Base-by-base conservation (phyloP, 2,888 invertebrate genomes). In the Camptogramma bilineatum region DNA sequence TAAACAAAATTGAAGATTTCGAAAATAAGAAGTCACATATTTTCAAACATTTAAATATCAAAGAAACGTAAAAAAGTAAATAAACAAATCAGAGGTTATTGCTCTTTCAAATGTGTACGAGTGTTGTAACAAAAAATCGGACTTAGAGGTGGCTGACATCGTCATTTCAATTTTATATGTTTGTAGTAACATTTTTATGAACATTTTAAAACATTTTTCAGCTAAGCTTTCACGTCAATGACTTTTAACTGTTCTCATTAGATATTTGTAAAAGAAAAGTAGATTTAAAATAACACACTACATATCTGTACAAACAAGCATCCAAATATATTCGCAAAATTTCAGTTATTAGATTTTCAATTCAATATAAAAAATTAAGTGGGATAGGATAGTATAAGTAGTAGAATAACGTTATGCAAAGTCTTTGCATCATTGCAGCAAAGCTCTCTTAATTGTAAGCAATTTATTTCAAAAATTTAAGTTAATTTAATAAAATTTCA, bases 181-280 rank as follows among this genome's bases (percentile, higher is more conserved):
- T 24, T 51, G 39, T 66, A 50, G 52, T 55, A 65, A 62, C 34
- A 52, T 58, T 47, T 48, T 18, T 39, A 39, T 59, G 52, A 63
- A 50, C n/a, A n/a, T n/a, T n/a, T 28, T 31, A 19, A 17, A 42
- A 60, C 57, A 52, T 19, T 44, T 44, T 39, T 44, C 16, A 44
- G 44, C 4, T 50, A 39, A 47, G 48, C 42, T 42, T 44, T 21
- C 48, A 70, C 78, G 58, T 73, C 78, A 78, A 78, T 65, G 75
- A 75, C 77, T 76, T 73, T 69, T 70, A 77, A 4, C 13, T 39
- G 10, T 39, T 10, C 13, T 39, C 34, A 13, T 9, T 39, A 1
- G 13, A 4, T 39, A 8, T 34, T 13, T 39, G 13, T 39, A 4
- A 13, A 4, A 13, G 2, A 39, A 39, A 13, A 39, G 13, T 10